These are phyloP conservation scores for Eclectus roratus DNA, from an alignment of 2,113 vertebrate species.

Conservation along the genomic window DNA sequence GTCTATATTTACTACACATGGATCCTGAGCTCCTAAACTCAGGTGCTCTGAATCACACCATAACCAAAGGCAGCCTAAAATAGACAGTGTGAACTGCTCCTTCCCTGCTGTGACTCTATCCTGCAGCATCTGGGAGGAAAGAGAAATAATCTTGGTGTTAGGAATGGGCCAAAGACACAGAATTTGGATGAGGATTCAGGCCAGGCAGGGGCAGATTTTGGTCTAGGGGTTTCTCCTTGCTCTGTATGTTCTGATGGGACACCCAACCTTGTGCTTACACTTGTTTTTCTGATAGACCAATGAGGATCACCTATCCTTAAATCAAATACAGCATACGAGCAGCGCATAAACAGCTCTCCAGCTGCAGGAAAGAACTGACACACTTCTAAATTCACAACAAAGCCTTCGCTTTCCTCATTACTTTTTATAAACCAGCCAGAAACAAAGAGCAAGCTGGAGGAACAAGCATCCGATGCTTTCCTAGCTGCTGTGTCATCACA, in stretches of 20 bases:
- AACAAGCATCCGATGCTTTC: neutral
- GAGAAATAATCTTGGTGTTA: neutral
- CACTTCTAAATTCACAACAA: constrained; percentile 25
- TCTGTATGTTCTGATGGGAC: neutral
- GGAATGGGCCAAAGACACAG: neutral
- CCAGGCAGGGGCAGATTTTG: neutral
- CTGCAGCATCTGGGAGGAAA: constrained; percentile 36
- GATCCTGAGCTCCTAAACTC: neutral
- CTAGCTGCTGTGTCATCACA: neutral
- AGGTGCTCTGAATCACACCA: constrained; percentile 46
- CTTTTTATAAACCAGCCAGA: constrained; percentile 33
- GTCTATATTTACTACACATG: neutral
- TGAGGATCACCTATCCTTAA: neutral
- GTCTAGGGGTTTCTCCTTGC: neutral
- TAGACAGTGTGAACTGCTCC: constrained; percentile 36
- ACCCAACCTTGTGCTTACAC: neutral
- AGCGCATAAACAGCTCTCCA: neutral
- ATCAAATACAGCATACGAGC: neutral
- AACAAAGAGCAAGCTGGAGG: neutral
- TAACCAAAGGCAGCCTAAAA: constrained; percentile 33
- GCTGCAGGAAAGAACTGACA: neutral
- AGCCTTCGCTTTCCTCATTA: neutral
- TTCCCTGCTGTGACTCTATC: constrained; percentile 26
- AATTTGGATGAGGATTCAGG: neutral
- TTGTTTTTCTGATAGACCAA: neutral